Base-by-base conservation (phyloP, 2,888 invertebrate species). In the Macaria liturata region DNA sequence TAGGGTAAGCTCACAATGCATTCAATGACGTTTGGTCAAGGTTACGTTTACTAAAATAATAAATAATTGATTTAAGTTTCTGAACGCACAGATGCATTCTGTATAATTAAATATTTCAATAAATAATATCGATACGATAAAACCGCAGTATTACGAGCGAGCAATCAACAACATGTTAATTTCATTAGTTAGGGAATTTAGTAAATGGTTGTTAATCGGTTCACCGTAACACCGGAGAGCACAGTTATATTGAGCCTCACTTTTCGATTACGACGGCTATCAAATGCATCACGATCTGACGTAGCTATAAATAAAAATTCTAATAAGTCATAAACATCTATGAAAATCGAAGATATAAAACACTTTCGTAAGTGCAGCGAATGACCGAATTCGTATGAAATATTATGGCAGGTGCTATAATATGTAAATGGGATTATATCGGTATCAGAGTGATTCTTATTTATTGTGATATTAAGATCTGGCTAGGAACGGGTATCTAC, bases 401-500 rank as follows among this genome's bases (percentile, higher is more conserved):
- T 56, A 66, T 60, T 62, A 61, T 64, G 49, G 47, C 52, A 59
- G 64, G 59, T 59, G 62, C 61, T 53, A 65, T 64, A 64, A 64
- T 66, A 63, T 65, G 63, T 59, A 60, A 64, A 64, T 65, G 57
- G 66, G 61, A 66, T 65, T 68, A 58, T 69, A 64, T 71, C 62
- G 62, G 66, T 63, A 70, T 66, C 70, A 66, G 61, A 70, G 68
- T 69, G 67, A 72, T 75, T 75, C 68, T 71, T 75, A 74, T 76
- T 78, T 80, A 77, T 76, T 64, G 64, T 68, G 61, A 62, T 67
- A 71, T 66, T 74, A 72, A 70, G 66, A 68, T 72, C 69, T 65
- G 60, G 61, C 64, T 64, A 65, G 67, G 71, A 76, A 75, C 79
- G 67, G 69, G 76, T 74, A 78, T 76, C 74, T 78, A 84, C 84